These are phyloP conservation scores for Chrysodeixis includens DNA, from an alignment of 2,888 invertebrate species.

Conservation along the genomic window DNA sequence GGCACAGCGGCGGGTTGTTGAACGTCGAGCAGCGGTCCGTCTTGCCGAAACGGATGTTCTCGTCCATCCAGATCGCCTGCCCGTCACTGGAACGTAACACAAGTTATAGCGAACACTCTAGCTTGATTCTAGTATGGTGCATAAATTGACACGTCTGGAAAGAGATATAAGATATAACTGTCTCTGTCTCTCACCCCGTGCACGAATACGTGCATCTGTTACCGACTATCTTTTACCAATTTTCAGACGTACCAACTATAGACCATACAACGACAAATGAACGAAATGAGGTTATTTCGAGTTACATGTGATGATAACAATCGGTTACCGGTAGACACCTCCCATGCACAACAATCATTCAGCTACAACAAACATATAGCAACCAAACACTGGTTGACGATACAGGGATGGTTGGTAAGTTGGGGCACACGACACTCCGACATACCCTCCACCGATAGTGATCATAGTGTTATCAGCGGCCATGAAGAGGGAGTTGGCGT, in stretches of 20 bases:
- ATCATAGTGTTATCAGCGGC: conserved; percentile 98
- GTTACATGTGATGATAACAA: conserved; percentile 3
- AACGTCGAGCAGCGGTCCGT: conserved; percentile 98
- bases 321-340: neutral
- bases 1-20: conserved; percentile 97
- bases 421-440: conserved; percentile 52
- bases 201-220: neutral
- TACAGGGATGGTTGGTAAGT: no score
- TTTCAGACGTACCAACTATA: neutral
- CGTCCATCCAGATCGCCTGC: conserved; percentile 98
- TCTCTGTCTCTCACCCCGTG: neutral
- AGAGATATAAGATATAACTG: neutral
- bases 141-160: neutral
- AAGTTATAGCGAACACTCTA: neutral
- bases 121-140: neutral
- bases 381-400: no score
- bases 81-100: conserved; percentile 92
- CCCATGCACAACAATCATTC: neutral
- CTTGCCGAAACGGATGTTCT: conserved; percentile 97
- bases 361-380: neutral
- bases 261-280: neutral
- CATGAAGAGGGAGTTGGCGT: conserved; percentile 97
- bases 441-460: conserved; percentile 98
- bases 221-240: no score
- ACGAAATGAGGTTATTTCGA: neutral